These are phyloP conservation scores for Lates japonicus DNA, from an alignment of 2,797 vertebrate species.

Conservation along the genomic window DNA sequence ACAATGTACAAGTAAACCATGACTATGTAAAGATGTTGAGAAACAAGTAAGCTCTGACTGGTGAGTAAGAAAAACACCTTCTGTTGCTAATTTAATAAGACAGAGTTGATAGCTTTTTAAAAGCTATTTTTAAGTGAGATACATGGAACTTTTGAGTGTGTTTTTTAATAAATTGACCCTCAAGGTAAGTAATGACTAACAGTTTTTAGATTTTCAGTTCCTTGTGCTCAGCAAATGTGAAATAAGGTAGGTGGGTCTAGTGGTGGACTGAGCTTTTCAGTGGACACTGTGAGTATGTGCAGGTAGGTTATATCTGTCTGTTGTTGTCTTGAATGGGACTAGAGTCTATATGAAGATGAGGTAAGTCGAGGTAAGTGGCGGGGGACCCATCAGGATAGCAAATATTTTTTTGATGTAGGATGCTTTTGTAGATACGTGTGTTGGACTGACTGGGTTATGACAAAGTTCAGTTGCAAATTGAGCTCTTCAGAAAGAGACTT, in stretches of 20 bases:
- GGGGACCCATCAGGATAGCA: constrained; percentile 60
- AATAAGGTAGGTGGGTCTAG: constrained; percentile 86
- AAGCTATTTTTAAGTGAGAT: constrained; percentile 84
- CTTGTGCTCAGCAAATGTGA: constrained; percentile 52
- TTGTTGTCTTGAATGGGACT: constrained; percentile 76
- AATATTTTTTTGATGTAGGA: neutral
- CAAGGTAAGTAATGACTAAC: constrained; percentile 88
- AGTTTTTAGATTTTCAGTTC: constrained; percentile 84
- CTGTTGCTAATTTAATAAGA: constrained; percentile 89
- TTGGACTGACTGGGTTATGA: neutral
- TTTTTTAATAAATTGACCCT: constrained; percentile 85
- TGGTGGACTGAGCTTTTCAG: constrained; percentile 43
- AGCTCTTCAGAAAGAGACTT: neutral
- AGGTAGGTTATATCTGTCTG: constrained; percentile 86
- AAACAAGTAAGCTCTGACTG: constrained; percentile 91
- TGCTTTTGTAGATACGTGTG: neutral
- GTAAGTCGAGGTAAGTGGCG: constrained; percentile 82
- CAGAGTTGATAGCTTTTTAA: constrained; percentile 79
- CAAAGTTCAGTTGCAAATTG: neutral
- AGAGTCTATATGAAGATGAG: constrained; percentile 64
- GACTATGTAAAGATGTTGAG: constrained; percentile 91
- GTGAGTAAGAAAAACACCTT: constrained; percentile 91
- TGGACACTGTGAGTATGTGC: constrained; percentile 83
- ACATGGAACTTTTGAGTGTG: constrained; percentile 88
- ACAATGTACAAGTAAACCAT: constrained; percentile 90